phyloP scores from a whole-genome alignment of 2,888 invertebrate genomes.

The Epistrophe grossulariae region DNA sequence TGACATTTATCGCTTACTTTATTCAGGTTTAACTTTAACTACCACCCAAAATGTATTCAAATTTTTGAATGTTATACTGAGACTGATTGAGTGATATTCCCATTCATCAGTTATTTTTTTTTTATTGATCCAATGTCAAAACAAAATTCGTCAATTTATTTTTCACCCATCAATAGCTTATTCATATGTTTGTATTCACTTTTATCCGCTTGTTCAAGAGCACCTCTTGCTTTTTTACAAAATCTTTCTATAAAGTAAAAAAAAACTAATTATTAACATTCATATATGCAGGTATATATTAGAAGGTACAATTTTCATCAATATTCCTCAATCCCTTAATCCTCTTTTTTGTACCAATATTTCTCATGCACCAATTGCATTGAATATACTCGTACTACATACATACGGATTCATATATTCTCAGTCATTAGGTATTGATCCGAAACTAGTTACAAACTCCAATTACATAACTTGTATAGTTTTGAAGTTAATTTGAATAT shows the following conservation, averaged over 20 bases:
- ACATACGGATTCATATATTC: slow-evolving; percentile 10
- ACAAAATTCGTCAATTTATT: neutral
- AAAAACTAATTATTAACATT: neutral
- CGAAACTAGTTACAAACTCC: slow-evolving; percentile 67
- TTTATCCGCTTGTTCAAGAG: neutral
- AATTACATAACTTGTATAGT: slow-evolving; percentile 61
- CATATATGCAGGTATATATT: neutral
- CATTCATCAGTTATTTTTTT: too few species aligned
- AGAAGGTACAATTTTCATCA: neutral
- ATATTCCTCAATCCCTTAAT: neutral
- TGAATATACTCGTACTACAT: neutral
- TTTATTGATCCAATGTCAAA: neutral
- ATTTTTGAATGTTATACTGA: too few species aligned
- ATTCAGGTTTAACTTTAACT: too few species aligned
- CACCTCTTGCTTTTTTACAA: neutral
- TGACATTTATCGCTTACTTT: too few species aligned
- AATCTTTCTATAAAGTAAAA: neutral
- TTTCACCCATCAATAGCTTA: neutral
- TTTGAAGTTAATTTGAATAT: slow-evolving; percentile 71
- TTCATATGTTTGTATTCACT: neutral
- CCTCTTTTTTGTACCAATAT: neutral
- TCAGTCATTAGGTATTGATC: slow-evolving; percentile 58
- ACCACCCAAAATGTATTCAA: too few species aligned
- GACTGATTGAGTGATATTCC: too few species aligned
- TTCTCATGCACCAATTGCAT: slow-evolving; percentile 49